phyloP scores from a whole-genome alignment of 2,888 invertebrate species.

The Agrotis puta region DNA sequence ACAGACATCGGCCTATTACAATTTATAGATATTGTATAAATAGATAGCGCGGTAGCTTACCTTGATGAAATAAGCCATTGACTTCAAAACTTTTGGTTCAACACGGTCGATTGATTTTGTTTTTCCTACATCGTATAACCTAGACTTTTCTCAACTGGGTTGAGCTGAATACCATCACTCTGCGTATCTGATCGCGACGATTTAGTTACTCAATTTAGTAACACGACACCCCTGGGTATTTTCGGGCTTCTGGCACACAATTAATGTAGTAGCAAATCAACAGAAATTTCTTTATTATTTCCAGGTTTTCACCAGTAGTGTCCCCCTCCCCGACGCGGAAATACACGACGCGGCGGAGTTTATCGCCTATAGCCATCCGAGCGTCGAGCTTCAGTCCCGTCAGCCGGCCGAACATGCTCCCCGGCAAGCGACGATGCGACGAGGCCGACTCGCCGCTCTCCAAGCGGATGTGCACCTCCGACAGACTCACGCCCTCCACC shows the following conservation, averaged over 20 bases:
- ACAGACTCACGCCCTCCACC: constrained; percentile 81
- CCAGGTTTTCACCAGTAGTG: constrained; percentile 91
- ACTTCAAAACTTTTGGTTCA: too few relatives aligned
- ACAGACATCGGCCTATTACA: too few relatives aligned
- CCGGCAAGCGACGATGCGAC: constrained; percentile 92
- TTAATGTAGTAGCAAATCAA: not conserved
- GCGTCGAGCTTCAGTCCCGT: constrained; percentile 94
- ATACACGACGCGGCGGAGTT: constrained; percentile 95
- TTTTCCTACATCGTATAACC: too few relatives aligned
- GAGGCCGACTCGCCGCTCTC: constrained; percentile 89
- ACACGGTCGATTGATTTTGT: not conserved
- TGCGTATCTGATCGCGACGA: too few relatives aligned
- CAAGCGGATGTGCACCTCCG: constrained; percentile 85
- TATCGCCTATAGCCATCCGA: constrained; percentile 96
- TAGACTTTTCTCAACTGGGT: too few relatives aligned
- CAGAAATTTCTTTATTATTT: constrained; percentile 19
- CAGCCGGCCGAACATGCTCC: constrained; percentile 87
- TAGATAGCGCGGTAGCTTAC: not conserved
- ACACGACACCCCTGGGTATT: too few relatives aligned
- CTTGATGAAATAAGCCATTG: constrained; percentile 3
- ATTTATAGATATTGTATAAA: too few relatives aligned
- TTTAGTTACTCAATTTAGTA: too few relatives aligned
- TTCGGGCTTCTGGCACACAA: too few relatives aligned
- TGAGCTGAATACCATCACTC: too few relatives aligned
- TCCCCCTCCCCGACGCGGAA: constrained; percentile 97